Evolutionary conservation across 1,140 invertebrate genomes (phyloP).

Genomic region (Heliconius congener): DNA sequence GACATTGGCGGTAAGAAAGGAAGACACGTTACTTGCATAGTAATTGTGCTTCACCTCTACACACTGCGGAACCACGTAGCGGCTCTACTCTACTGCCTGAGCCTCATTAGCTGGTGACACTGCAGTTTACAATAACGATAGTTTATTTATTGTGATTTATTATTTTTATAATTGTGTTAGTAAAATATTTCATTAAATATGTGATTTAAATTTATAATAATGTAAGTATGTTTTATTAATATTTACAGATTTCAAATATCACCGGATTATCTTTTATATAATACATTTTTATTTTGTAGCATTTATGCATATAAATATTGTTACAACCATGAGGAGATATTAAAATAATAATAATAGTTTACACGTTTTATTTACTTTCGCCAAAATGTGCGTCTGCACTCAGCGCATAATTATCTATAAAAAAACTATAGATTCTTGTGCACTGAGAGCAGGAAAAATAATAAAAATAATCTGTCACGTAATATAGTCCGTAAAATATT

Average conservation of each 20-base stretch:
- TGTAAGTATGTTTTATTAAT: neutral
- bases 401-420: no score
- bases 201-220: neutral
- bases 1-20: conserved; percentile 78
- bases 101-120: conserved; percentile 28
- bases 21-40: conserved; percentile 69
- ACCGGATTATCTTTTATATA: neutral
- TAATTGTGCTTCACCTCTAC: conserved; percentile 58
- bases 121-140: conserved; percentile 7
- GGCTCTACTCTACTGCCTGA: conserved; percentile 25
- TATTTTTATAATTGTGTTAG: neutral
- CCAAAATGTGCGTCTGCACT: no score
- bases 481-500: no score
- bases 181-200: neutral
- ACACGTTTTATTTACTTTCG: no score
- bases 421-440: no score
- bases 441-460: no score
- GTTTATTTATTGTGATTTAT: conserved; percentile 20
- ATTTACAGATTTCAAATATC: neutral
- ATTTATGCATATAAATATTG: neutral
- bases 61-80: conserved; percentile 53
- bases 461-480: no score
- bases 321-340: neutral
- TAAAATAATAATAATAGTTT: neutral
- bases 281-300: neutral